Conservation (phyloP, 2,888 invertebrate species). For the Spatulosminthurus flaviceps region DNA sequence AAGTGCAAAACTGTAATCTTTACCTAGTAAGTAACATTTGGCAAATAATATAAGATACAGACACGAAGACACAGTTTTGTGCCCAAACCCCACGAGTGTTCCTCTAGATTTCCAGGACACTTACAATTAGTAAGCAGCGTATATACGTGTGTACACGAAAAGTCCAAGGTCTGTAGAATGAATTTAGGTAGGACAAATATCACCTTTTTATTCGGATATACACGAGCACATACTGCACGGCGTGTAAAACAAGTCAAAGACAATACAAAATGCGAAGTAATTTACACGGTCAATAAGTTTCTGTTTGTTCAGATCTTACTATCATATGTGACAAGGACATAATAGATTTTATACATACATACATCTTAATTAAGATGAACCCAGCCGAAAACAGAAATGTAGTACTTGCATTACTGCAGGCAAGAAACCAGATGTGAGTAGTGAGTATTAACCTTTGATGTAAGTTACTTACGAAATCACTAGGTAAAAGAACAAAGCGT, state of each 20-base stretch:
- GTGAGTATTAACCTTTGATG: no score
- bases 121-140: no score
- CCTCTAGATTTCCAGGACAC: no score
- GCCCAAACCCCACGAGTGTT: no score
- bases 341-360: no score
- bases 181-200: no score
- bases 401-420: no score
- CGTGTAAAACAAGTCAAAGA: background rate
- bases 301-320: background rate
- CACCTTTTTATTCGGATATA: no score
- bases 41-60: background rate
- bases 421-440: no score
- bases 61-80: background rate
- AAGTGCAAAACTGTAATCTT: conserved; percentile 22
- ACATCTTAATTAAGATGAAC: no score
- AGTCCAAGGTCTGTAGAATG: conserved; percentile 22
- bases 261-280: background rate
- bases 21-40: background rate
- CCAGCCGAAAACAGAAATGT: no score
- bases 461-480: no score
- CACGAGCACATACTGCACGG: background rate
- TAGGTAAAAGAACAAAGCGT: background rate
- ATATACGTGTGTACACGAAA: background rate
- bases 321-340: background rate
- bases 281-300: conserved; percentile 24